Evolutionary conservation across 2,888 invertebrate species (phyloP).

Genomic region (Lepidochrysops patricia): DNA sequence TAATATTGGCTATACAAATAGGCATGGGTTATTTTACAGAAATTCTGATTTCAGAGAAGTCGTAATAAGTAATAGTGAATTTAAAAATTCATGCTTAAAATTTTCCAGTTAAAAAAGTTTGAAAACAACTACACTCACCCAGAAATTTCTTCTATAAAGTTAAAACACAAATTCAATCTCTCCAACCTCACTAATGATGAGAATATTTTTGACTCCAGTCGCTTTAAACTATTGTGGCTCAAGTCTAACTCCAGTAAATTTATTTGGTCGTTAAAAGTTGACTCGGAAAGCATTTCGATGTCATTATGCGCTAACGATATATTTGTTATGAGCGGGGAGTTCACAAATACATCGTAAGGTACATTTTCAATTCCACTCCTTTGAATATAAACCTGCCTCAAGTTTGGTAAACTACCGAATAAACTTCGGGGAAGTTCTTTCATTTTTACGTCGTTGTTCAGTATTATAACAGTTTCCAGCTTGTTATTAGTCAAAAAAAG

Average conservation of each 20-base stretch:
- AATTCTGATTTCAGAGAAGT: background rate
- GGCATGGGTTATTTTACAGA: too few species aligned
- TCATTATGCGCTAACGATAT: slow-evolving; percentile 77
- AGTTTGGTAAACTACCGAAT: slow-evolving; percentile 74
- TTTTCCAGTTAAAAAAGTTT: background rate
- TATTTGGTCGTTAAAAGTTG: slow-evolving; percentile 77
- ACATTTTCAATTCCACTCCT: slow-evolving; percentile 72
- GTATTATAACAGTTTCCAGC: slow-evolving; percentile 68
- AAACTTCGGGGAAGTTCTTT: slow-evolving; percentile 73
- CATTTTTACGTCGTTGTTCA: slow-evolving; percentile 75
- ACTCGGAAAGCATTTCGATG: slow-evolving; percentile 70
- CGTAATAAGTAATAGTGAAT: background rate
- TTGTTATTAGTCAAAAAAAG: slow-evolving; percentile 73
- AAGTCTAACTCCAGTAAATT: slow-evolving; percentile 78
- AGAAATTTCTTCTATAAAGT: slow-evolving; percentile 74
- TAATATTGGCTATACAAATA: too few species aligned
- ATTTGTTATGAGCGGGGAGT: slow-evolving; percentile 71
- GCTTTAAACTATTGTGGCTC: slow-evolving; percentile 76
- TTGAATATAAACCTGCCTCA: slow-evolving; percentile 73
- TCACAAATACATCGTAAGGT: slow-evolving; percentile 77
- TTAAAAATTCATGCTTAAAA: background rate
- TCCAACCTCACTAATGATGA: slow-evolving; percentile 69
- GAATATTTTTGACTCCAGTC: slow-evolving; percentile 76
- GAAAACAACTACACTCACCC: slow-evolving; percentile 49
- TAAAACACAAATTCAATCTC: slow-evolving; percentile 77